Evolutionary conservation across 23 tunicate genomes (phyloP).

Genomic region (Trididemnum clinides): DNA sequence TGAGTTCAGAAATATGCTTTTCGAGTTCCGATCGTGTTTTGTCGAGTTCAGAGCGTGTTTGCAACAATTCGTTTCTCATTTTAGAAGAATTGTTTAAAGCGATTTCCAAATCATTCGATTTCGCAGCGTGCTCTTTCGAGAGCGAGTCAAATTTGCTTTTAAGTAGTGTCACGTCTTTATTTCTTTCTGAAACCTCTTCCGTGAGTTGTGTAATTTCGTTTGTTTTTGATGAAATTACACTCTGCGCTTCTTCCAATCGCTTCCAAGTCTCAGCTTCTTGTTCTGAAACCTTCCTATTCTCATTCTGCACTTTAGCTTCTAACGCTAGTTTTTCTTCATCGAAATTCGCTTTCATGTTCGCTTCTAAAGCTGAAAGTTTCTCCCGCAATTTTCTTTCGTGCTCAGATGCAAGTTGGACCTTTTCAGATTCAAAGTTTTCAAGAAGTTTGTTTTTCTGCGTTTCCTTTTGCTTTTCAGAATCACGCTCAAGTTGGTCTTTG

Average conservation of each 20-base stretch:
- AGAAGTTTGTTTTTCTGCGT: neutral
- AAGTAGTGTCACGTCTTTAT: too few species aligned
- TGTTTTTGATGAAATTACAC: neutral
- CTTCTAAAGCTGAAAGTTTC: neutral
- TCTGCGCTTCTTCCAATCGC: neutral
- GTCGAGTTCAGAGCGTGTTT: conserved; percentile 28
- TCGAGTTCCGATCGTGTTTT: conserved; percentile 43
- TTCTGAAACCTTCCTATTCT: neutral
- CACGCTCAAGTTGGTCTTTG: neutral
- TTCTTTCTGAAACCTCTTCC: neutral
- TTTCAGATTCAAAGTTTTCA: conserved; percentile 31
- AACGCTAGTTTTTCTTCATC: neutral
- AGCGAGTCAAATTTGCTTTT: too few species aligned
- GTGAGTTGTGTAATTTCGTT: conserved; percentile 9
- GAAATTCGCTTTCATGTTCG: neutral
- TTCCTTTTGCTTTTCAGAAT: conserved; percentile 1
- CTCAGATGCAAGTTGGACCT: neutral
- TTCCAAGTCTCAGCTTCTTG: neutral
- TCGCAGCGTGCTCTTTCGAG: too few species aligned
- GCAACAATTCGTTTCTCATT: neutral
- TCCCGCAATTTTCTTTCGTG: neutral
- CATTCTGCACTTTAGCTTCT: neutral
- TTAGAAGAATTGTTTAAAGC: neutral
- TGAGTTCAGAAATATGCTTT: conserved; percentile 38
- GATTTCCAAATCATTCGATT: conserved; percentile 3